Base-by-base conservation (phyloP, 2,113 vertebrate genomes). In the Cyprinodon tularosa region DNA sequence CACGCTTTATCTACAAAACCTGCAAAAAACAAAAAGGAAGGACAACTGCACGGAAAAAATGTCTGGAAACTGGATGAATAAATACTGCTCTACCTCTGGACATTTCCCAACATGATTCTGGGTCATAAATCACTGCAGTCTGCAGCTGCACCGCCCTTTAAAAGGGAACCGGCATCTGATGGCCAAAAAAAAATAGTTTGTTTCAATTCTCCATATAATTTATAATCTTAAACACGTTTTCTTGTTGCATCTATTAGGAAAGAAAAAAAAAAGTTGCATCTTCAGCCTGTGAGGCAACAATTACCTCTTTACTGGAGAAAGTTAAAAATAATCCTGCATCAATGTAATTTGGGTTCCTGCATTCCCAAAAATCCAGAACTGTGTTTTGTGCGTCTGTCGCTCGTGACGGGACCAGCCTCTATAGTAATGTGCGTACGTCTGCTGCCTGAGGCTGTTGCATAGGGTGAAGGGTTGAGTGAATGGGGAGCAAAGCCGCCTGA, bases 401-500 rank as follows among this genome's bases (percentile, higher is more conserved):
- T 79, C 83, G 77, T 85, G 86, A 86, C 78, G 65, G 66, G 81
- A 81, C 78, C 77, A 85, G 72, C 80, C 82, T 88, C 84, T 77
- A 75, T 82, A 77, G 89, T 88, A 87, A 85, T 85, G 87, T 89
- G 90, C 74, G 86, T 88, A 86, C 86, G 80, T 87, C 88, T 81
- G 66, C 73, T 83, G 88, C 92, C 90, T 81, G 70, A 81, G 86
- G 91, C 91, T 71, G 86, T 88, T 90, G 86, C 77, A 82, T 70
- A 85, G 86, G 88, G 90, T 82, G 84, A 91, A 89, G 91, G 88
- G 91, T 90, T 88, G 91, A 89, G 84, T 81, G 90, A 90, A 89
- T 86, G 92, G 93, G 95, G 95, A 97, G 93, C 75, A 91, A 96
- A 96, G 95, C 96, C 94, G 96, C 93, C 88, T 96, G 96, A 94